These are phyloP conservation scores for Acanthococcus lagerstroemiae DNA, from an alignment of 2,888 invertebrate genomes.

Conservation along the genomic window DNA sequence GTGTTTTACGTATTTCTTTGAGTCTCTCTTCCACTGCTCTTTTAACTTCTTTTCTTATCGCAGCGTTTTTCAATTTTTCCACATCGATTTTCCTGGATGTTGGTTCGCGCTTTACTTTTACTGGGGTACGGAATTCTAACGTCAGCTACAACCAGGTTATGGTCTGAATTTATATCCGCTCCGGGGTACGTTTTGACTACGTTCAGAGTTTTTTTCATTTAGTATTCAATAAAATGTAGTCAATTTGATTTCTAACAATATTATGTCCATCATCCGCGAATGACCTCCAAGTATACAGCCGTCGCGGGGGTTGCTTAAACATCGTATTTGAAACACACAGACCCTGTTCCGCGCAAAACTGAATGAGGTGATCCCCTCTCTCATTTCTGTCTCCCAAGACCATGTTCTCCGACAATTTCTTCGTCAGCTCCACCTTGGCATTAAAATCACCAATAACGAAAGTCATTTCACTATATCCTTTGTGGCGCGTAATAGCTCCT, in stretches of 20 bases:
- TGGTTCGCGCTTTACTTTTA: too few relatives aligned
- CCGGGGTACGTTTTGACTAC: not conserved
- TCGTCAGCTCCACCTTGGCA: not conserved
- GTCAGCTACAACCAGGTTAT: not conserved
- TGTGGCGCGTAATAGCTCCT: not conserved
- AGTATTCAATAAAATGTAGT: not conserved
- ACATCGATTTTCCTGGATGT: too few relatives aligned
- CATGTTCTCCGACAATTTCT: not conserved
- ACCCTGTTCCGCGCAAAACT: not conserved
- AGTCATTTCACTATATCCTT: not conserved
- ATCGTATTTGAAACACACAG: not conserved
- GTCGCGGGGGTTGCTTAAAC: not conserved
- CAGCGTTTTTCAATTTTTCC: not conserved
- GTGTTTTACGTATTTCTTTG: not conserved
- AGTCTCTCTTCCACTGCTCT: not conserved
- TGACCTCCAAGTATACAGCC: not conserved
- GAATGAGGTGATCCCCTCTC: not conserved
- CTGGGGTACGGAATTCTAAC: not conserved
- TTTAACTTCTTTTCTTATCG: not conserved
- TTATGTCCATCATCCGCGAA: not conserved
- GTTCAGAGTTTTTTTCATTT: not conserved
- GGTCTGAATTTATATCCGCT: not conserved
- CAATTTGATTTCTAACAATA: not conserved
- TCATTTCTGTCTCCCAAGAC: not conserved
- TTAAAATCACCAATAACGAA: slow-evolving; percentile 1